phyloP scores from a whole-genome alignment of 2,113 vertebrate genomes.

The Percopsis transmontana region DNA sequence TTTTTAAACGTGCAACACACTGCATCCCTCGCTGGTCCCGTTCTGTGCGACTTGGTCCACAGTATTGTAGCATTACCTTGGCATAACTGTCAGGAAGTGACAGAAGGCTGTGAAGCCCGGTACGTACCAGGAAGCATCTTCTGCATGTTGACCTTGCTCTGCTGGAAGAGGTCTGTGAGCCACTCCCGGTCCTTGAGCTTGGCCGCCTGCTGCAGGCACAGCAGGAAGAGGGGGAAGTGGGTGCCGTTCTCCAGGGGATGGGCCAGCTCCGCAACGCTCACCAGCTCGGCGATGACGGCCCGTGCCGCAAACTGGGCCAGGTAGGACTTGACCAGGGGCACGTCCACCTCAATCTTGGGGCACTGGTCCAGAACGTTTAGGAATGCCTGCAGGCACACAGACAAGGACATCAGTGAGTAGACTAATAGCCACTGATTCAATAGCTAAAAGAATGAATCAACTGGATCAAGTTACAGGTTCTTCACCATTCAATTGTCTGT shows the following conservation, averaged over 20 bases:
- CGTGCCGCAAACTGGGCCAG: slow-evolving; percentile 96
- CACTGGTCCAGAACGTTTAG: slow-evolving; percentile 96
- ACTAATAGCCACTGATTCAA: background rate
- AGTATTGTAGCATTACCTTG: too few species aligned
- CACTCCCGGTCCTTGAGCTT: slow-evolving; percentile 95
- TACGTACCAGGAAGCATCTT: slow-evolving; percentile 96
- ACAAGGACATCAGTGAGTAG: background rate
- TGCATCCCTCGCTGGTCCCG: too few species aligned
- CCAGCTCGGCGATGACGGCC: slow-evolving; percentile 93
- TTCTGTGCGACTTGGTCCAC: too few species aligned
- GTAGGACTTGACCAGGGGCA: slow-evolving; percentile 98
- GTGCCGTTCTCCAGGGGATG: slow-evolving; percentile 97
- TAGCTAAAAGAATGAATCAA: background rate
- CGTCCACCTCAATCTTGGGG: slow-evolving; percentile 94
- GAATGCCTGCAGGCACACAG: slow-evolving; percentile 82
- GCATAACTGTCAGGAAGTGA: background rate
- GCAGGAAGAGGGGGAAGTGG: slow-evolving; percentile 97
- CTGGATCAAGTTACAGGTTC: too few species aligned
- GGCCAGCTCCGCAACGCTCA: slow-evolving; percentile 95
- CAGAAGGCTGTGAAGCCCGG: background rate
- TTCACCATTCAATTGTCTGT: too few species aligned
- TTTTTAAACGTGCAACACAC: too few species aligned
- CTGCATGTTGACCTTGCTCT: slow-evolving; percentile 99
- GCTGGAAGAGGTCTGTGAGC: slow-evolving; percentile 96
- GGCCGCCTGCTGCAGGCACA: slow-evolving; percentile 96